Conservation (phyloP, 1,140 invertebrate species). For the Pollicipes pollicipes region DNA sequence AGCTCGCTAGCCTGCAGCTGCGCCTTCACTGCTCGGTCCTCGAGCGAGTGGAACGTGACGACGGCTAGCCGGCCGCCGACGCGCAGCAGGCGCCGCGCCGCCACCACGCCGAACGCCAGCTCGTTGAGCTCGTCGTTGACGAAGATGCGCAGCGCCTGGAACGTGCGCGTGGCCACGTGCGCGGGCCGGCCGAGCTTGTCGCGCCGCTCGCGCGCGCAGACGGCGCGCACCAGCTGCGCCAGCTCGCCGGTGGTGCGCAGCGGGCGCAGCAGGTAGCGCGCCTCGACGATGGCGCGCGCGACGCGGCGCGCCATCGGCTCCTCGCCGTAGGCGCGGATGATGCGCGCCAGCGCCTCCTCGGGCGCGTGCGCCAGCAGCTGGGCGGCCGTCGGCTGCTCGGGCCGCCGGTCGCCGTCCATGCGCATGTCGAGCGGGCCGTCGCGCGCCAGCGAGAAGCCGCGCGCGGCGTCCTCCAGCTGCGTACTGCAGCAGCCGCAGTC, state of each 20-base stretch:
- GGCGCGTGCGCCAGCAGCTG: constrained; percentile 27
- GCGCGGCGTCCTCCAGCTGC: constrained; percentile 25
- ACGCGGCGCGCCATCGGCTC: constrained; percentile 23
- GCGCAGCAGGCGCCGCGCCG: constrained; percentile 19
- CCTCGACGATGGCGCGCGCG: constrained; percentile 26
- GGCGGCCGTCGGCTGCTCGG: constrained; percentile 19
- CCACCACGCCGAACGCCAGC: constrained; percentile 24
- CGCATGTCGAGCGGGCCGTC: constrained; percentile 30
- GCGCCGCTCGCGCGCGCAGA: constrained; percentile 21
- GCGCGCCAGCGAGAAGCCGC: constrained; percentile 26
- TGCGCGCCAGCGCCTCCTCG: constrained; percentile 20
- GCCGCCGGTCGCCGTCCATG: constrained; percentile 22
- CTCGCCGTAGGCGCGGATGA: constrained; percentile 29
- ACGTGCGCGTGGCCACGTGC: constrained; percentile 19
- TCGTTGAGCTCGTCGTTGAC: constrained; percentile 32
- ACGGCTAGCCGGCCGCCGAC: constrained; percentile 20
- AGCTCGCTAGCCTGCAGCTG: not conserved
- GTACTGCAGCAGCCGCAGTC: constrained; percentile 28
- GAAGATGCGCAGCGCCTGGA: constrained; percentile 30
- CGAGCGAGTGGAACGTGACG: constrained; percentile 29
- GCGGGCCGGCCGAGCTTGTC: constrained; percentile 12
- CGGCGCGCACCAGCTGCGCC: constrained; percentile 23
- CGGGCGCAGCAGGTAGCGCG: constrained; percentile 22
- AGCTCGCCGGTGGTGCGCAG: constrained; percentile 26
- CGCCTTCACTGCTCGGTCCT: constrained; percentile 29